Evolutionary conservation across 2,888 invertebrate genomes (phyloP), one percentile per base, ranked within the genome.

Genomic region (Melipona bicolor): DNA sequence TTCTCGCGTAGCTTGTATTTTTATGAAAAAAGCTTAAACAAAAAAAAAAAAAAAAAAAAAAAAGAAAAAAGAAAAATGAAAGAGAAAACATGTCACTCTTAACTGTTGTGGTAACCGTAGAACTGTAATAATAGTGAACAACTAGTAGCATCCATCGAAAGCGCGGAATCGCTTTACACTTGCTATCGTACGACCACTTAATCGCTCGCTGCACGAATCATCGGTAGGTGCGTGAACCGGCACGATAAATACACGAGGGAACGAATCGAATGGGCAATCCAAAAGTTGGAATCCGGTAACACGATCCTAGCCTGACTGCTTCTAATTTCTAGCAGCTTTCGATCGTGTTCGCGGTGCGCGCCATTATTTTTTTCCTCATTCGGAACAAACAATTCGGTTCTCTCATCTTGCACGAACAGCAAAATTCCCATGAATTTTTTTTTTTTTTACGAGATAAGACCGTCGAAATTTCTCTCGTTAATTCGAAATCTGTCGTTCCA

Each of bases 211-310:
- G 69, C 81, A 36, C 73, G 69, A 80, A 81, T 74, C 68, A 74
- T 69, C 62, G 49, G n/a, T 24, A 56, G 24, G 36, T 69, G 68
- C 69, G 56, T 73, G 71, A 79, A 71, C 36, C 79, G 70, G 72
- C 77, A 72, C 80, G 77, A 83, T 87, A 86, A 82, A 75, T 78
- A 70, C 64, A 61, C 71, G 54, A 4, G 65, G 71, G 78, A 84
- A 79, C 74, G 73, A 84, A 84, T 89, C 86, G 83, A 86, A 80
- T 81, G 70, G 74, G 61, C 62, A 74, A 54, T 72, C 65, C 52
- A 65, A 65, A 68, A 77, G 74, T 70, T 69, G 77, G 72, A 83
- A 85, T 72, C 81, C 76, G 49, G 77, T 77, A 84, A 83, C 72
- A 43, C 77, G 88, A 84, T 62, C 52, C 79, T 77, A 64, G 79